Conservation (phyloP, 2,888 invertebrate genomes). For the Exocentrus adspersus region DNA sequence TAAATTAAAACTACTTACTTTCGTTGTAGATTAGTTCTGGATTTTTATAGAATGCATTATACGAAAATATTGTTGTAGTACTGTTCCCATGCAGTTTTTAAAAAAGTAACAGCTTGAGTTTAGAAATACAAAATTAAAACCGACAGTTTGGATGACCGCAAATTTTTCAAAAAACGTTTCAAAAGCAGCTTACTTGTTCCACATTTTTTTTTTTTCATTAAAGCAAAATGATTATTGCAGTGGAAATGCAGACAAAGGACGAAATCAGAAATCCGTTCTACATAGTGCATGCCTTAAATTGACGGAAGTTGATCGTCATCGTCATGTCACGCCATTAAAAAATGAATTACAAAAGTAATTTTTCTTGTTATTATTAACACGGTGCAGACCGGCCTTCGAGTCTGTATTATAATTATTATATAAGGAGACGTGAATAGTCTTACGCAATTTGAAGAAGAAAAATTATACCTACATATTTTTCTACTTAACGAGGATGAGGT, state of each 20-base stretch:
- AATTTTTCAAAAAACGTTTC: too few relatives aligned
- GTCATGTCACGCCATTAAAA: conserved; percentile 3
- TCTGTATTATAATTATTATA: neutral
- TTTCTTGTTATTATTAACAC: conserved; percentile 5
- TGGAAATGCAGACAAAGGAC: neutral
- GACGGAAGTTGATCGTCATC: neutral
- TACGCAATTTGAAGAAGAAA: conserved; percentile 12
- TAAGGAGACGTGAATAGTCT: conserved; percentile 1
- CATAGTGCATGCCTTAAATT: neutral
- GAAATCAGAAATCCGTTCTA: neutral
- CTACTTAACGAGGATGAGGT: neutral
- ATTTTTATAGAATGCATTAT: too few relatives aligned
- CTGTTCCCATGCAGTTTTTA: too few relatives aligned
- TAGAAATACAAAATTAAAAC: too few relatives aligned
- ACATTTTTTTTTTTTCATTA: too few relatives aligned
- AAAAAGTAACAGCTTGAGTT: too few relatives aligned
- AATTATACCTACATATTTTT: conserved; percentile 8
- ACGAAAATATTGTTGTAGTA: too few relatives aligned
- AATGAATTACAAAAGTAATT: neutral
- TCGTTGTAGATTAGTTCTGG: too few relatives aligned
- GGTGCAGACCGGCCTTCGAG: conserved; percentile 6
- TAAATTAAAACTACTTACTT: too few relatives aligned
- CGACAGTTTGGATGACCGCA: too few relatives aligned
- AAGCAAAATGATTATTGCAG: too few relatives aligned
- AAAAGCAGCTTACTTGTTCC: too few relatives aligned